Percentiles rank a stretch among this genome's conserved stretches.
Conservation (phyloP, 2,888 invertebrate species). For the Pheosia gnoma region DNA sequence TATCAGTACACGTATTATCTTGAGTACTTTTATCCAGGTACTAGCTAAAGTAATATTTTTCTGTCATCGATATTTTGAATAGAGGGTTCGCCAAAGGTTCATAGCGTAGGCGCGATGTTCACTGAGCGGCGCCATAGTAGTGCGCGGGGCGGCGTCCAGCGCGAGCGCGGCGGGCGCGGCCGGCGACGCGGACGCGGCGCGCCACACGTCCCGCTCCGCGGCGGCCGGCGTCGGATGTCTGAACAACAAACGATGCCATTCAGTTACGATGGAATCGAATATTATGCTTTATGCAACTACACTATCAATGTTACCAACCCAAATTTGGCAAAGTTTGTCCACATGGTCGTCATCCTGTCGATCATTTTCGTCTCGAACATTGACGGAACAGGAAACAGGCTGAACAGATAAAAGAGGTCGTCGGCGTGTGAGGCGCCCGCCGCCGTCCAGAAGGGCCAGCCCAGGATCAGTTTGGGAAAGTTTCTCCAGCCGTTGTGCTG, state of each 20-base stretch:
- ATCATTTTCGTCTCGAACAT: constrained; percentile 31
- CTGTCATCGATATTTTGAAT: constrained; percentile 6
- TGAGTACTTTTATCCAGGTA: too few relatives aligned
- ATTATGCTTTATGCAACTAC: background rate
- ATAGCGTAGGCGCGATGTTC: constrained; percentile 1
- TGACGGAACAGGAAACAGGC: constrained; percentile 17
- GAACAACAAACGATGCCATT: background rate
- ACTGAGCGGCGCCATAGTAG: background rate
- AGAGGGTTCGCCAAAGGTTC: constrained; percentile 10
- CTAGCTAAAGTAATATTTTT: background rate
- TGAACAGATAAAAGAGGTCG: constrained; percentile 40
- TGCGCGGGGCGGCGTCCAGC: background rate
- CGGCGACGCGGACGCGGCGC: background rate
- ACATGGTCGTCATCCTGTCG: constrained; percentile 31
- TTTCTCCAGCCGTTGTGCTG: constrained; percentile 41
- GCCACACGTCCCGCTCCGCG: constrained; percentile 14
- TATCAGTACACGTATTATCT: too few relatives aligned
- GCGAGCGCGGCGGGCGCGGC: constrained; percentile 3
- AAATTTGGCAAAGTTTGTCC: constrained; percentile 40
- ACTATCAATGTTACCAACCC: constrained; percentile 21
- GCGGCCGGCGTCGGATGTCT: constrained; percentile 8
- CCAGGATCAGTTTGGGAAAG: constrained; percentile 22
- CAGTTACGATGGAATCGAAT: background rate
- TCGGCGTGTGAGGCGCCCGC: constrained; percentile 45
- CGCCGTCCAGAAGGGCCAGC: constrained; percentile 12